Conservation (phyloP, 2,113 vertebrate genomes). For the Melanotaenia duboulayi region DNA sequence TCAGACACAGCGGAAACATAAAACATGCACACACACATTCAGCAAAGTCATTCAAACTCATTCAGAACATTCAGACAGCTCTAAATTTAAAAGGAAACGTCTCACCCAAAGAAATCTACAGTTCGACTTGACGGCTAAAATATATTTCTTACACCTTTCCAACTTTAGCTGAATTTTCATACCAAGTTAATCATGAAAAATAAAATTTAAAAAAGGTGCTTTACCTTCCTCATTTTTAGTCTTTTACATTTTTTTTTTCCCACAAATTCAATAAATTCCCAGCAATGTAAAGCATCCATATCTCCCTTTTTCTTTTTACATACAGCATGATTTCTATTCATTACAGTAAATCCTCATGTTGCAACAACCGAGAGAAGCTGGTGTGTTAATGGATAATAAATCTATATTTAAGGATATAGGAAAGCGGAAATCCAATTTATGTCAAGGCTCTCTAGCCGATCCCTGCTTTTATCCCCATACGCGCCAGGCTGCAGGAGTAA, state of each 20-base stretch:
- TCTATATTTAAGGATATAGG: slow-evolving; percentile 82
- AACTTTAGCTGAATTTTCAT: not conserved
- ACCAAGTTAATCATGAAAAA: not conserved
- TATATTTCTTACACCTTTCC: not conserved
- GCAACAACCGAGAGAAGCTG: slow-evolving; percentile 58
- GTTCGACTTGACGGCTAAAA: not conserved
- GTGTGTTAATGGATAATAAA: slow-evolving; percentile 78
- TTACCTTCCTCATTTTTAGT: slow-evolving; percentile 6
- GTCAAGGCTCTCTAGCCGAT: slow-evolving; percentile 73
- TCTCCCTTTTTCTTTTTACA: not conserved
- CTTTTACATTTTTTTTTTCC: slow-evolving; percentile 30
- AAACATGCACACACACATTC: not conserved
- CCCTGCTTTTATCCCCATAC: slow-evolving; percentile 73
- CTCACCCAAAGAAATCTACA: not conserved
- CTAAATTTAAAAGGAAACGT: not conserved
- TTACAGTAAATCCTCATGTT: slow-evolving; percentile 60
- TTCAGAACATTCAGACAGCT: too few species aligned
- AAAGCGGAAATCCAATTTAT: slow-evolving; percentile 80
- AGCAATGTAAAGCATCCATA: slow-evolving; percentile 37
- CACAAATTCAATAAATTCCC: slow-evolving; percentile 48
- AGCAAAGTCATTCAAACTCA: too few species aligned
- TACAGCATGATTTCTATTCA: slow-evolving; percentile 56
- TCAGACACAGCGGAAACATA: not conserved
- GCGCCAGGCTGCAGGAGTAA: slow-evolving; percentile 75
- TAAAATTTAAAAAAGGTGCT: not conserved